A percentile compares a stretch with the other conserved stretches of the same genome.
phyloP scores from a whole-genome alignment of 2,888 invertebrate genomes.

The Falcaria lacertinaria region DNA sequence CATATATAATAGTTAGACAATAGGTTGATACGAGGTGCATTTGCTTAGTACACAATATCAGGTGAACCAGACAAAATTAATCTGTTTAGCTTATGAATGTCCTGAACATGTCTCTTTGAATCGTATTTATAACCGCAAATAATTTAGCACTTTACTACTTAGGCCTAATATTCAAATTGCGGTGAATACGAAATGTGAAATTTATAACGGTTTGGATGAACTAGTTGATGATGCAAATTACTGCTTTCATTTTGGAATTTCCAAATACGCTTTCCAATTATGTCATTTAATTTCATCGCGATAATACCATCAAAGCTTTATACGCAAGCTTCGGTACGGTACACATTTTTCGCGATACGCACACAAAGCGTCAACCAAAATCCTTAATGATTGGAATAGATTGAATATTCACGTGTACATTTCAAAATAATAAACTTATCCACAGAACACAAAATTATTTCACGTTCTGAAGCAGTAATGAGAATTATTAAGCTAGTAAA shows the following conservation, averaged over 20 bases:
- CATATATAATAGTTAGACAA: no score
- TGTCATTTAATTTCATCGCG: slow-evolving; percentile 20
- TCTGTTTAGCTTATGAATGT: not conserved
- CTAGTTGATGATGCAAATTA: slow-evolving; percentile 28
- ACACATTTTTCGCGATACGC: not conserved
- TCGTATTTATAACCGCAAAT: not conserved
- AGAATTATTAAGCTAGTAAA: no score
- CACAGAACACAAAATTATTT: no score
- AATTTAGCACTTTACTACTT: not conserved
- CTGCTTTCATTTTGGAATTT: slow-evolving; percentile 10
- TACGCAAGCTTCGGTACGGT: not conserved
- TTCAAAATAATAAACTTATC: no score
- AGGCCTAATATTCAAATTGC: slow-evolving; percentile 15
- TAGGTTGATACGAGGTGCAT: no score
- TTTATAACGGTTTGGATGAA: slow-evolving; percentile 27
- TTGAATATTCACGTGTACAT: not conserved
- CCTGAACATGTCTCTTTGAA: not conserved
- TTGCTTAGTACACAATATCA: no score
- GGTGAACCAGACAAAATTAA: not conserved
- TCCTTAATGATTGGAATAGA: not conserved
- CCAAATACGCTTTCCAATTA: slow-evolving; percentile 28
- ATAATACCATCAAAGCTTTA: slow-evolving; percentile 10
- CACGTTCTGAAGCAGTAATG: no score
- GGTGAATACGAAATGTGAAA: slow-evolving; percentile 29
- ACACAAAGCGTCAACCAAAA: not conserved